A percentile compares a stretch with the other conserved stretches of the same genome.
Evolutionary conservation across 1,140 invertebrate species (phyloP).

Genomic region (Tetramorium parvispinum): DNA sequence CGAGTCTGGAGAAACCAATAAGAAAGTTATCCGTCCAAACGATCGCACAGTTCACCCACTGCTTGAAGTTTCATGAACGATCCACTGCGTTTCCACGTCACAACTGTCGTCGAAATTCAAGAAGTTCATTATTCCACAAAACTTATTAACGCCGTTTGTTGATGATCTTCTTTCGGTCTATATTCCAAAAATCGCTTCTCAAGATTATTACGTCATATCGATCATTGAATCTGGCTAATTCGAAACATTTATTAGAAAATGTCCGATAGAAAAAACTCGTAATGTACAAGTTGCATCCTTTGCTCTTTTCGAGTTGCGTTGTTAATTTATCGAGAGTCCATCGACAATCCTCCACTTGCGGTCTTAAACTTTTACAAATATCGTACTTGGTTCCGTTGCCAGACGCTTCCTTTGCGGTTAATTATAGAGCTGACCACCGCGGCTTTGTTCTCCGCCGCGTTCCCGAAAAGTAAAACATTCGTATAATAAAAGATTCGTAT

Average conservation of each 20-base stretch:
- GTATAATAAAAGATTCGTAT: background rate
- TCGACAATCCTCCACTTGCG: background rate
- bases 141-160: background rate
- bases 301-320: background rate
- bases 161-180: background rate
- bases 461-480: constrained; percentile 20
- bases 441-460: background rate
- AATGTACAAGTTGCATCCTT: background rate
- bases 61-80: background rate
- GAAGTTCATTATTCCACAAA: constrained; percentile 11
- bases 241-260: background rate
- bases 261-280: background rate
- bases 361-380: background rate
- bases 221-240: background rate
- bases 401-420: constrained; percentile 40
- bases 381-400: background rate
- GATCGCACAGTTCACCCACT: background rate
- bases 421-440: constrained; percentile 47
- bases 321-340: background rate
- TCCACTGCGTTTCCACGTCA: background rate
- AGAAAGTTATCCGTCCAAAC: background rate
- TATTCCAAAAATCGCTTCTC: background rate
- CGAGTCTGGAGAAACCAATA: background rate
- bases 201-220: background rate
- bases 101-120: background rate